These are phyloP conservation scores for Heliocidaris erythrogramma DNA, from an alignment of 35 echinoderm and acorn worm species.

Conservation along the genomic window DNA sequence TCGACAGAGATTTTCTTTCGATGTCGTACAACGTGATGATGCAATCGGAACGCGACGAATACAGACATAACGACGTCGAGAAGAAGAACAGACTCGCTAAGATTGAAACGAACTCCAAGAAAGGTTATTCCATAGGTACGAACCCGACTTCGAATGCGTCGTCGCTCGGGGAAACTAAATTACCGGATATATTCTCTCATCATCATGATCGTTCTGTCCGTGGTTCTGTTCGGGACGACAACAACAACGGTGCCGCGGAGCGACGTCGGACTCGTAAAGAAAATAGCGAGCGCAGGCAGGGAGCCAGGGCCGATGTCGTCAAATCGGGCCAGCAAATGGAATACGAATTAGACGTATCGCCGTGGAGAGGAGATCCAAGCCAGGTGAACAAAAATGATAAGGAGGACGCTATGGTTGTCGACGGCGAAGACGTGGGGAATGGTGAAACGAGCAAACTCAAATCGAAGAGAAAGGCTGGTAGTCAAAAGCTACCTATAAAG, in stretches of 20 bases:
- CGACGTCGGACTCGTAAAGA: slow-evolving; percentile 33
- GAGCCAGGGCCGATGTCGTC: not conserved
- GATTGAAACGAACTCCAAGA: slow-evolving; percentile 24
- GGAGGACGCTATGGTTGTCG: not conserved
- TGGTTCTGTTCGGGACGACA: not conserved
- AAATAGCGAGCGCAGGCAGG: not conserved
- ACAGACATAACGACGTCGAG: not conserved
- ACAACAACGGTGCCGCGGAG: not conserved
- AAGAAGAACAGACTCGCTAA: not conserved
- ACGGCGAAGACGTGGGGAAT: not conserved
- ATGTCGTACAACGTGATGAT: slow-evolving; percentile 25
- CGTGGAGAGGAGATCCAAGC: not conserved
- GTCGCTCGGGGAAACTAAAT: slow-evolving; percentile 4
- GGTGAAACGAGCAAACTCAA: slow-evolving; percentile 37
- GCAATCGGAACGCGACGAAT: not conserved
- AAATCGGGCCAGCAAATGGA: slow-evolving; percentile 8
- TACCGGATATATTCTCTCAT: slow-evolving; percentile 25
- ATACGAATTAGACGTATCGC: slow-evolving; percentile 44
- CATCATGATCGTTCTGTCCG: not conserved
- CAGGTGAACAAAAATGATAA: not conserved
- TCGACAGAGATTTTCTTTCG: slow-evolving; percentile 45
- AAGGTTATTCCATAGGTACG: not conserved
- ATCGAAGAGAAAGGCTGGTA: not conserved
- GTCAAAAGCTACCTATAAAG: not conserved
- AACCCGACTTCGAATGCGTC: not conserved